These are phyloP conservation scores for Andricus quercusramuli DNA, from an alignment of 2,888 invertebrate genomes.

Conservation along the genomic window DNA sequence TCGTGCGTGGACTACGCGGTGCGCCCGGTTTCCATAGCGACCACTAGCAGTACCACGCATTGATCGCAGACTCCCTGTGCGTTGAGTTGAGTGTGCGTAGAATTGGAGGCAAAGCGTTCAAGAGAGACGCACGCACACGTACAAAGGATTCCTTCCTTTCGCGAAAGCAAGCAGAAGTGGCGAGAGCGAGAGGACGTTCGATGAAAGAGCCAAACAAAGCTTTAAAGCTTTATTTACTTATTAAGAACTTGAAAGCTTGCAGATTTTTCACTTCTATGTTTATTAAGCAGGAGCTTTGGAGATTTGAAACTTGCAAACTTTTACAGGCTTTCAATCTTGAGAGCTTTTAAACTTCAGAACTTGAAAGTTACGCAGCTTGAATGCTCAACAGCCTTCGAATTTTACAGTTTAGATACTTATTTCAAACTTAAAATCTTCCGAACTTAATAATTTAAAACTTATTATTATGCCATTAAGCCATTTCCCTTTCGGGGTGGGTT, in stretches of 20 bases:
- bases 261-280: background rate
- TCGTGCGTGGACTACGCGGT: constrained; percentile 72
- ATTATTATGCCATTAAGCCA: too few relatives aligned
- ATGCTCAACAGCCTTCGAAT: background rate
- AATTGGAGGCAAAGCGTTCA: constrained; percentile 55
- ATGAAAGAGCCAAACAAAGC: constrained; percentile 34
- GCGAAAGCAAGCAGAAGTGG: constrained; percentile 44
- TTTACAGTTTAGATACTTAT: background rate
- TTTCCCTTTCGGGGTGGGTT: too few relatives aligned
- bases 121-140: constrained; percentile 54
- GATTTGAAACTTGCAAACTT: background rate
- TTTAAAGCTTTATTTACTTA: too few relatives aligned
- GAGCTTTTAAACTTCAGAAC: background rate
- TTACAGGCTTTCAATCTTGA: background rate
- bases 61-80: constrained; percentile 78
- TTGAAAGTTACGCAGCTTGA: background rate
- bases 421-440: too few relatives aligned
- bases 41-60: constrained; percentile 76
- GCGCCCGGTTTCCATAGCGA: constrained; percentile 75
- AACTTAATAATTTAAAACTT: too few relatives aligned
- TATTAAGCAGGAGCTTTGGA: background rate
- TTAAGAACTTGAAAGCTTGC: background rate
- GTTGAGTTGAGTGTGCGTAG: constrained; percentile 70
- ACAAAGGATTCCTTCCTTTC: constrained; percentile 35
- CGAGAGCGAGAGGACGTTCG: constrained; percentile 47